phyloP scores from a whole-genome alignment of 2,888 invertebrate genomes.

The Tenthredo notha region DNA sequence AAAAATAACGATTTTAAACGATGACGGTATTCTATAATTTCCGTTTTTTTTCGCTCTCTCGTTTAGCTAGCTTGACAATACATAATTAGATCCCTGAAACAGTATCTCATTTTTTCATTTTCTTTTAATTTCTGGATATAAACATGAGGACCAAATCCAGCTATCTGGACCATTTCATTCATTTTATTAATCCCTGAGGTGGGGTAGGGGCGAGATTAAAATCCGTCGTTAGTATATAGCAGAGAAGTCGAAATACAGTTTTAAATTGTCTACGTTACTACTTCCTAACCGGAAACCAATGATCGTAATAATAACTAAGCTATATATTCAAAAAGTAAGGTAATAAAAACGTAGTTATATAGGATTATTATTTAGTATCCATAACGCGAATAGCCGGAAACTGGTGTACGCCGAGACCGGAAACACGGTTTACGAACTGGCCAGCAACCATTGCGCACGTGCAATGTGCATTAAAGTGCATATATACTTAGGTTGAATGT shows the following conservation, averaged over 20 bases:
- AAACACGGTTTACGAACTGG: constrained; percentile 46
- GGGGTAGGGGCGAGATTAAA: background rate
- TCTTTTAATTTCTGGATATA: background rate
- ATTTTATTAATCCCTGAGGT: background rate
- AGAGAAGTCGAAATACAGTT: background rate
- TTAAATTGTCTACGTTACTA: background rate
- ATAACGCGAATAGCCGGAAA: constrained; percentile 20
- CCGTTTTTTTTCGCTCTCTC: background rate
- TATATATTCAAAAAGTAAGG: background rate
- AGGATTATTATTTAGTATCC: constrained; percentile 36
- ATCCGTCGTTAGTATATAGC: background rate
- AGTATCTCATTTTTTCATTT: background rate
- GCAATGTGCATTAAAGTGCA: background rate
- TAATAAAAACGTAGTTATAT: constrained; percentile 8
- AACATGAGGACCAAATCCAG: background rate
- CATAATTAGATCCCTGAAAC: background rate
- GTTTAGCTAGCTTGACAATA: background rate
- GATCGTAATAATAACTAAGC: constrained; percentile 36
- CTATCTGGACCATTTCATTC: background rate
- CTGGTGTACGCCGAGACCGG: constrained; percentile 16
- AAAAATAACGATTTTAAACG: background rate
- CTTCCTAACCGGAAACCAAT: constrained; percentile 12
- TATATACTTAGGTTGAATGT: background rate
- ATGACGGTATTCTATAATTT: constrained; percentile 17
- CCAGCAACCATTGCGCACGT: constrained; percentile 36